Evolutionary conservation across 2,113 vertebrate species (phyloP).

Genomic region (Panthera tigris): DNA sequence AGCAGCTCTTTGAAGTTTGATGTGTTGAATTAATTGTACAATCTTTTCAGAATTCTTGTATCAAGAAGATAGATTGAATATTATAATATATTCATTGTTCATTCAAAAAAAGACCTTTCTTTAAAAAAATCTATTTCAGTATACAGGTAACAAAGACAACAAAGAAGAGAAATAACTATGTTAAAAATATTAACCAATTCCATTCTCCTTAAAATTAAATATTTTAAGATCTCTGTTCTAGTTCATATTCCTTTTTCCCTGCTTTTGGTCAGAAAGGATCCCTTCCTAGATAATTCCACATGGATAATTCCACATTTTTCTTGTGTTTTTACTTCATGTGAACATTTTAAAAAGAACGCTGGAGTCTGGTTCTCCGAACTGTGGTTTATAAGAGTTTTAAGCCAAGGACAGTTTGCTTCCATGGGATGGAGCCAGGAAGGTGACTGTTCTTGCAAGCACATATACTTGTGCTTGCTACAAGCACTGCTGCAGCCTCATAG

Average conservation of each 20-base stretch:
- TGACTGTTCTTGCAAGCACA: neutral
- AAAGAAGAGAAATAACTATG: slow-evolving; percentile 5
- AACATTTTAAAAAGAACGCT: neutral
- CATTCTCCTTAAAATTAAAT: neutral
- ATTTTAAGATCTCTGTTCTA: slow-evolving; percentile 43
- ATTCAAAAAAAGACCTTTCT: slow-evolving; percentile 20
- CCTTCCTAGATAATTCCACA: neutral
- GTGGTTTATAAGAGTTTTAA: neutral
- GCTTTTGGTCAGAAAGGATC: neutral
- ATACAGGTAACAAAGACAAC: slow-evolving; percentile 49
- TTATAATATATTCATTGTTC: slow-evolving; percentile 49
- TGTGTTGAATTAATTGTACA: slow-evolving; percentile 67
- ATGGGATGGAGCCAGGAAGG: neutral
- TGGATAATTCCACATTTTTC: neutral
- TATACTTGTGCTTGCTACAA: too few relatives aligned
- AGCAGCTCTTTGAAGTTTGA: slow-evolving; percentile 53
- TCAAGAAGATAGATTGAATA: slow-evolving; percentile 38
- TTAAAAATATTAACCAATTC: slow-evolving; percentile 20
- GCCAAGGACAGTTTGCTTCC: neutral
- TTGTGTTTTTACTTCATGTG: neutral
- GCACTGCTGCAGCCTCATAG: neutral
- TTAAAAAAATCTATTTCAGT: neutral
- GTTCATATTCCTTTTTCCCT: neutral
- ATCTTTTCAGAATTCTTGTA: slow-evolving; percentile 53
- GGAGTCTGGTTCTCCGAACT: neutral